Evolutionary conservation across 2,888 invertebrate species (phyloP).

Genomic region (Euplagia quadripunctaria): DNA sequence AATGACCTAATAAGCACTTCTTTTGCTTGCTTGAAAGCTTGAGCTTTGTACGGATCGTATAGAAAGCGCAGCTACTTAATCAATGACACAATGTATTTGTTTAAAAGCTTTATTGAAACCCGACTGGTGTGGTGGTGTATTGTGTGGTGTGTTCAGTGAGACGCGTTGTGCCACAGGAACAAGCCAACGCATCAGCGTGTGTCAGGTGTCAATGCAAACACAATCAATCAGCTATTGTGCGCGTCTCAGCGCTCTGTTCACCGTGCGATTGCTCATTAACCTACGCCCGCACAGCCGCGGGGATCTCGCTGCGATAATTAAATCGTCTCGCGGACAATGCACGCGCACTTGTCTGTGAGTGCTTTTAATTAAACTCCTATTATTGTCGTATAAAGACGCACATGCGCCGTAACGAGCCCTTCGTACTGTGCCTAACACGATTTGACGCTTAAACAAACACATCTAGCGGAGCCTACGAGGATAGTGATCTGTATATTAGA

Average conservation of each 20-base stretch:
- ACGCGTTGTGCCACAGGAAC: not conserved
- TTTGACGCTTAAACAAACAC: conserved; percentile 56
- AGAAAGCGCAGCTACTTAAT: conserved; percentile 22
- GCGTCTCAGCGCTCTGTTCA: conserved; percentile 40
- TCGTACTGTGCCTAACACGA: conserved; percentile 50
- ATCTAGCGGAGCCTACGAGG: conserved; percentile 4
- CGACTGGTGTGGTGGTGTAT: not conserved
- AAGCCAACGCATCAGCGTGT: conserved; percentile 9
- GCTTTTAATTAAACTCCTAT: conserved; percentile 61
- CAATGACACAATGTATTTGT: conserved; percentile 20
- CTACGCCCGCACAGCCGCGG: conserved; percentile 23
- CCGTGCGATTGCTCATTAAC: conserved; percentile 47
- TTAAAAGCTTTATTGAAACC: conserved; percentile 14
- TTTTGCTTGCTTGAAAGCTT: not conserved
- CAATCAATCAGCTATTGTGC: conserved; percentile 51
- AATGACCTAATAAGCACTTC: conserved; percentile 9
- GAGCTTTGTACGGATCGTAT: conserved; percentile 6
- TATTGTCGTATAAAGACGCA: conserved; percentile 45
- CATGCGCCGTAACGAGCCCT: conserved; percentile 44
- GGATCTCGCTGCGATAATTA: conserved; percentile 38
- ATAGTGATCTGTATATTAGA: not conserved
- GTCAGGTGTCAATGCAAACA: conserved; percentile 36
- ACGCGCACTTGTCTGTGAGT: conserved; percentile 41
- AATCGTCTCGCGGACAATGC: conserved; percentile 44
- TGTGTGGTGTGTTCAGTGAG: not conserved